Base-by-base conservation (phyloP, 2,797 vertebrate species). In the Dermochelys coriacea region DNA sequence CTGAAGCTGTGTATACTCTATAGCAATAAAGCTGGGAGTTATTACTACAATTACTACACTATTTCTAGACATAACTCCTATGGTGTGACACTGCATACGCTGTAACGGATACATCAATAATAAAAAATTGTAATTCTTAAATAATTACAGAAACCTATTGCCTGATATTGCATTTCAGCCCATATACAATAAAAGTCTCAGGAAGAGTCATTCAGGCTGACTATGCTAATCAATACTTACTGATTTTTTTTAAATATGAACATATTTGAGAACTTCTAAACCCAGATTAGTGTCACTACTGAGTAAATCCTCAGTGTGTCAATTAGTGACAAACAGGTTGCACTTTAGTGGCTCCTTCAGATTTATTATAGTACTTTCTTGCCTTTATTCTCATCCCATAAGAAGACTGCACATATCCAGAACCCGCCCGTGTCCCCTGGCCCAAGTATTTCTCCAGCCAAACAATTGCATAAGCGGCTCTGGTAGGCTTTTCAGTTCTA, bases 81-180 rank as follows among this genome's bases (percentile, higher is more conserved):
- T 80, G 8, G 31, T 52, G 21, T 84, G 87, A 77, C 45, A 54
- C 59, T 85, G 92, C 86, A 93, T 87, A 92, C 88, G 79, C 81
- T n/a, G 59, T 80, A 68, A 87, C 85, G 80, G 85, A 93, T 89
- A 94, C 93, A 89, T 93, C 83, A 21, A 57, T 64, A 37, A 90
- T 31, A 52, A 93, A 85, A 89, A 87, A 86, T 77, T 85, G 89
- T 92, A 92, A 92, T 96, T 89, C 84, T 57, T 92, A 94, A 92
- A 87, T 94, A 92, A 94, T 92, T 95, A 92, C 64, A 85, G 91
- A 89, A 95, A 95, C 47, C 23, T 34, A 80, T 80, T 51, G 49
- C 49, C 52, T 80, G 29, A 34, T 52, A 80, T 80, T 80, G 31
- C 51, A 52, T 52, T 50, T 34, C 49, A 45, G 49, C 16, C 29